Evolutionary conservation across 1,140 invertebrate genomes (phyloP).

Genomic region (Acyrthosiphon pisum): DNA sequence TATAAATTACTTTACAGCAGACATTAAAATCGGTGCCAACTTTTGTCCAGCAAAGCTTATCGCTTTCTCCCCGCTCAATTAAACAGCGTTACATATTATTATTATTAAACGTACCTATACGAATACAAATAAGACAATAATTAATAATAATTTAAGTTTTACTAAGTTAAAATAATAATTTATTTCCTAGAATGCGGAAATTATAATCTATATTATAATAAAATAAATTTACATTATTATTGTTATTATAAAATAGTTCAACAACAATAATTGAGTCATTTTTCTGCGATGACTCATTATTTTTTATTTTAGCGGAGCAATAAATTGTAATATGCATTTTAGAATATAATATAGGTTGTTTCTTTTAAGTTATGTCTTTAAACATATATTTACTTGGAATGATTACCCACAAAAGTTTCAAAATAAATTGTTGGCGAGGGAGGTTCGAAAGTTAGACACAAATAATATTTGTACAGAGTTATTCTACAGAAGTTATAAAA

Average conservation of each 20-base stretch:
- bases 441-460: not conserved
- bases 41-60: slow-evolving; percentile 16
- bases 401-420: not conserved
- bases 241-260: not conserved
- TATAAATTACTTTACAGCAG: not conserved
- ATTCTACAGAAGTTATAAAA: not conserved
- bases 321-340: not conserved
- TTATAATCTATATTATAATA: not conserved
- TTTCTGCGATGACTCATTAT: not conserved
- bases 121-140: not conserved
- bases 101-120: not conserved
- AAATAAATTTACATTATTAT: not conserved
- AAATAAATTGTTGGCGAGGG: not conserved
- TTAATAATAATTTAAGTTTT: not conserved
- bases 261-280: not conserved
- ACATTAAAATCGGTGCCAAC: slow-evolving; percentile 6
- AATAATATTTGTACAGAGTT: not conserved
- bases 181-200: not conserved
- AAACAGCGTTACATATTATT: not conserved
- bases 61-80: not conserved
- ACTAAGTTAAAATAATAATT: not conserved
- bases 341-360: not conserved
- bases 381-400: not conserved
- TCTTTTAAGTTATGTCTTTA: not conserved
- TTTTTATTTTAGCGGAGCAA: not conserved